These are phyloP conservation scores for Nothoprocta pentlandii DNA, from an alignment of 2,113 vertebrate species.

Conservation along the genomic window DNA sequence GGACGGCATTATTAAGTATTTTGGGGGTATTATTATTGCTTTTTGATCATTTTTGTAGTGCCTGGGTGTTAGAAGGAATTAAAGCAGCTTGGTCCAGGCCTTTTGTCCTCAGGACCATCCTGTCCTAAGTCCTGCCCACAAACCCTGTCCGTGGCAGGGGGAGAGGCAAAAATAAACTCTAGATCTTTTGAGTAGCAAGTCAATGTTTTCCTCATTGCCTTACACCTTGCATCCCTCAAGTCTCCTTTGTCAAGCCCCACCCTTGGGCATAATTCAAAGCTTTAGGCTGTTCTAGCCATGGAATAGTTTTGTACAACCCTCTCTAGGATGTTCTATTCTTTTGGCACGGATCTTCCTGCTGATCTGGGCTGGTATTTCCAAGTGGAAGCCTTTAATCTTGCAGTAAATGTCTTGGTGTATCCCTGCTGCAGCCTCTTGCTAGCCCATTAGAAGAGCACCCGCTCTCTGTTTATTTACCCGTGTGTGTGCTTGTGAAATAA, in stretches of 20 bases:
- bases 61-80: background rate
- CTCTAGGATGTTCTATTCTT: background rate
- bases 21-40: background rate
- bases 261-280: background rate
- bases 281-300: background rate
- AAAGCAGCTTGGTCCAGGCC: background rate
- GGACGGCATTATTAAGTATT: background rate
- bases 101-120: background rate
- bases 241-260: background rate
- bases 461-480: conserved; percentile 8
- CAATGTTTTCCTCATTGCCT: background rate
- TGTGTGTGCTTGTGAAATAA: conserved; percentile 11
- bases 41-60: background rate
- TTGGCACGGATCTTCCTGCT: background rate
- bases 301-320: background rate
- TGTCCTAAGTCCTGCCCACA: background rate
- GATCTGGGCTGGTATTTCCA: background rate
- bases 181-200: background rate
- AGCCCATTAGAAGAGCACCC: background rate
- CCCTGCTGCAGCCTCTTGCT: background rate
- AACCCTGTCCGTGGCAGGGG: background rate
- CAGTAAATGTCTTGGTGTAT: background rate
- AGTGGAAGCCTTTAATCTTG: background rate
- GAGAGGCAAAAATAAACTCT: background rate
- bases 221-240: background rate